These are phyloP conservation scores for Anarrhichthys ocellatus DNA, from an alignment of 2,113 vertebrate species.

Conservation along the genomic window DNA sequence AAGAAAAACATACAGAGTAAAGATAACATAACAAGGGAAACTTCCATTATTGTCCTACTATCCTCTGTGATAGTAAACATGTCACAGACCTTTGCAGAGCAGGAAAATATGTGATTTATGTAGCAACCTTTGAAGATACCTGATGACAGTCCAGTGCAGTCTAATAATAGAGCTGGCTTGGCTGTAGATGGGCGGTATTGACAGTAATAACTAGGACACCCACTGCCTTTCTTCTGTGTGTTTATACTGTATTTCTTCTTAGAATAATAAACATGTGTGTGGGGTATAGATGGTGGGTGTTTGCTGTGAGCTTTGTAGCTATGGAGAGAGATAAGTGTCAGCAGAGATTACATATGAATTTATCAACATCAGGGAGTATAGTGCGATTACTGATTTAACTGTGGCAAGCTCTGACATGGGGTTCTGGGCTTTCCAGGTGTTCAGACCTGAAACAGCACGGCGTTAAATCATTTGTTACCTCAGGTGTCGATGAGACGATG, in stretches of 20 bases:
- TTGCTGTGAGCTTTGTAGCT: constrained; percentile 36
- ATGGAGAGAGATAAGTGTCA: constrained; percentile 50
- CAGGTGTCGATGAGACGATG: background rate
- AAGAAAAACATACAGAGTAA: constrained; percentile 24
- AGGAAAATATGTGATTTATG: constrained; percentile 49
- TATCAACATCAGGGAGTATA: background rate
- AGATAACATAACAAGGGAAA: constrained; percentile 61
- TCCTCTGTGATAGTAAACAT: constrained; percentile 51
- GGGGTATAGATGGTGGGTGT: constrained; percentile 48
- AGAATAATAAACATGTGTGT: constrained; percentile 69
- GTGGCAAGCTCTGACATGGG: background rate
- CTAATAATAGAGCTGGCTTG: constrained; percentile 75
- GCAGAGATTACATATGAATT: constrained; percentile 36
- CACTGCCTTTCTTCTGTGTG: constrained; percentile 51
- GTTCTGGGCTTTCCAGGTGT: background rate
- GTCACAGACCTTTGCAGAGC: constrained; percentile 28
- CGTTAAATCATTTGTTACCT: background rate
- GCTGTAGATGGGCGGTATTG: constrained; percentile 71
- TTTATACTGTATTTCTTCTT: constrained; percentile 66
- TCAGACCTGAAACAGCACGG: background rate
- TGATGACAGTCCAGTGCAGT: constrained; percentile 66
- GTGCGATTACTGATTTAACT: background rate
- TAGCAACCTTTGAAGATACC: constrained; percentile 69
- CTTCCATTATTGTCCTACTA: constrained; percentile 61
- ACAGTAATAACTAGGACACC: constrained; percentile 77